Percentiles rank a stretch among this genome's conserved stretches.
Conservation (phyloP, 1,140 invertebrate species). For the Sinella curviseta region DNA sequence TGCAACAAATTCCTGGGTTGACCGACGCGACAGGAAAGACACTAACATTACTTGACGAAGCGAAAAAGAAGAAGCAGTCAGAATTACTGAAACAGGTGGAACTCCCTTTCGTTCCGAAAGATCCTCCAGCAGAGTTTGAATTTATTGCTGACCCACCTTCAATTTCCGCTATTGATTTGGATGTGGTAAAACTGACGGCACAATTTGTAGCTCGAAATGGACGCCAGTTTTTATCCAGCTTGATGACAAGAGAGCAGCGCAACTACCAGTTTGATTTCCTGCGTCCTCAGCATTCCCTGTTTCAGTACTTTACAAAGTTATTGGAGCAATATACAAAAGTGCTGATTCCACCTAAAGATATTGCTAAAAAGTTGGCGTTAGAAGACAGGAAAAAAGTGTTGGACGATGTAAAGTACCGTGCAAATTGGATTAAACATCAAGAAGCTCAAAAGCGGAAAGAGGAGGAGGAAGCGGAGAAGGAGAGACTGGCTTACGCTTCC, state of each 20-base stretch:
- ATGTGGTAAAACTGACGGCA: constrained; percentile 96
- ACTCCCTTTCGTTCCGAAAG: constrained; percentile 87
- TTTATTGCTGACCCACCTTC: constrained; percentile 98
- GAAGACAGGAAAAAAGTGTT: constrained; percentile 80
- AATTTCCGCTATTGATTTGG: constrained; percentile 97
- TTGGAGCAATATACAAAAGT: constrained; percentile 97
- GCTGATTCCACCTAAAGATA: constrained; percentile 88
- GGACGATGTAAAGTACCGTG: constrained; percentile 88
- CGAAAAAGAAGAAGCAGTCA: constrained; percentile 77
- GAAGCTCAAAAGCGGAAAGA: constrained; percentile 86
- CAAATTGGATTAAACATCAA: constrained; percentile 94
- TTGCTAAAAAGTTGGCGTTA: constrained; percentile 74
- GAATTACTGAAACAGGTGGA: constrained; percentile 86
- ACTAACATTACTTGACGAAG: constrained; percentile 57
- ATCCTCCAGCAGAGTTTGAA: constrained; percentile 94
- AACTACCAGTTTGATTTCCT: constrained; percentile 99
- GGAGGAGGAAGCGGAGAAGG: constrained; percentile 91
- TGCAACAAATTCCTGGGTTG: constrained; percentile 29
- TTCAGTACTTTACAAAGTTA: constrained; percentile 97
- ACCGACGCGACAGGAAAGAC: constrained; percentile 40
- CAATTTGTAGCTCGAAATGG: constrained; percentile 99
- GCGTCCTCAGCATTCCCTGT: constrained; percentile 95
- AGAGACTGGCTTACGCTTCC: constrained; percentile 93
- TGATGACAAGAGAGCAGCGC: constrained; percentile 97
- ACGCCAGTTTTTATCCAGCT: constrained; percentile 92